Conservation (phyloP, 2,797 vertebrate genomes). For the Sebastes miniatus region DNA sequence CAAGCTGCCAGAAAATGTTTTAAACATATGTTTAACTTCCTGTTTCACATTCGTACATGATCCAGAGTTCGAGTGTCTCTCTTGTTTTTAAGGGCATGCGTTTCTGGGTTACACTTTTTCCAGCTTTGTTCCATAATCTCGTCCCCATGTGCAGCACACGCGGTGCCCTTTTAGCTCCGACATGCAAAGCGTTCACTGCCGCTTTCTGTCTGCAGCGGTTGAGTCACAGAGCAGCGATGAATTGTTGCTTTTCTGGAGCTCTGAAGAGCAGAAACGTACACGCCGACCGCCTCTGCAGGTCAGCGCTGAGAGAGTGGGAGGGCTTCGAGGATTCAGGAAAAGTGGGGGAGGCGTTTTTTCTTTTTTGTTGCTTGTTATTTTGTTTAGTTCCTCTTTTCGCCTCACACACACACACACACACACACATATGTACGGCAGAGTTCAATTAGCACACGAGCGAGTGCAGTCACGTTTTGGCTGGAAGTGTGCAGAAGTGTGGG, state of each 20-base stretch:
- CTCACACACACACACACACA: background rate
- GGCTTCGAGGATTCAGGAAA: background rate
- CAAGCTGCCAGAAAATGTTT: background rate
- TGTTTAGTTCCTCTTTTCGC: background rate
- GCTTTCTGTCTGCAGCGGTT: constrained; percentile 18
- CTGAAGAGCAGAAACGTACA: constrained; percentile 11
- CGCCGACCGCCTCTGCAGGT: constrained; percentile 51
- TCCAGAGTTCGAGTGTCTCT: background rate
- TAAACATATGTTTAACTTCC: background rate
- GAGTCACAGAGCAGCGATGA: constrained; percentile 40
- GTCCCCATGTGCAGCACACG: background rate
- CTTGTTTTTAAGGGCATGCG: background rate
- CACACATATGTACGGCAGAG: background rate
- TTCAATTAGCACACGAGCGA: constrained; percentile 28
- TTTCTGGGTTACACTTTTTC: background rate
- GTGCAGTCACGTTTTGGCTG: constrained; percentile 48
- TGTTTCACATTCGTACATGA: background rate
- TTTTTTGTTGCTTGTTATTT: background rate
- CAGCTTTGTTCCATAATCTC: background rate
- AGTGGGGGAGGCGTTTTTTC: background rate
- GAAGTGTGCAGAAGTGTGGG: constrained; percentile 15
- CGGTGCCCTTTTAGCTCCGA: background rate
- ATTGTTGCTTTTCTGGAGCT: constrained; percentile 29
- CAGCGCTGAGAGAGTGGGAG: constrained; percentile 26
- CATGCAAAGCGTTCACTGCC: background rate